phyloP scores from a whole-genome alignment of 2,888 invertebrate species.

The Opisthograptis luteolata region DNA sequence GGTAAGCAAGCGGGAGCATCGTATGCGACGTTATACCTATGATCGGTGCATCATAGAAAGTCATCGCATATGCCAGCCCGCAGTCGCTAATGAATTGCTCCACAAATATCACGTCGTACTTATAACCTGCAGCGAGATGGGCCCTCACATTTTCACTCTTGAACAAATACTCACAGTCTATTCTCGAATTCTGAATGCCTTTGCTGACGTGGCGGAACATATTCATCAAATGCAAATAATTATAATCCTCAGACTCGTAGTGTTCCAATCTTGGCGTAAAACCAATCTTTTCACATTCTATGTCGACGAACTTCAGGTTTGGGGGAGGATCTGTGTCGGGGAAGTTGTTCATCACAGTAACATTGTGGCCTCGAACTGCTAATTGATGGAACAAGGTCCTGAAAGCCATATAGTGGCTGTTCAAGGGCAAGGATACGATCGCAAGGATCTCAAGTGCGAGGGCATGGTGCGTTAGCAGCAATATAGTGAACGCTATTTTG shows the following conservation, averaged over 20 bases:
- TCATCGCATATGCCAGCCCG: conserved; percentile 64
- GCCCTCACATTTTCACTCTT: conserved; percentile 44
- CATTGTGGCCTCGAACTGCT: conserved; percentile 83
- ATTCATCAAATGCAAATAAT: conserved; percentile 44
- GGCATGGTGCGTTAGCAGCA: conserved; percentile 41
- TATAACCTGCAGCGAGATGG: conserved; percentile 46
- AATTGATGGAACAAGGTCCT: conserved; percentile 83
- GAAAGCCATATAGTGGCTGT: conserved; percentile 87
- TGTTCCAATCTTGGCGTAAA: conserved; percentile 33
- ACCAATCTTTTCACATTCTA: conserved; percentile 44
- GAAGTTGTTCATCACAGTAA: conserved; percentile 86
- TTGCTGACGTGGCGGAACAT: conserved; percentile 44
- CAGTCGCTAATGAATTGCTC: conserved; percentile 78
- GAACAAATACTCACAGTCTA: conserved; percentile 59
- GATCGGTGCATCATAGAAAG: conserved; percentile 70
- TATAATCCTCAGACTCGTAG: conserved; percentile 43
- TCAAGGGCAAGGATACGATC: conserved; percentile 84
- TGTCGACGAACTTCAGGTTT: conserved; percentile 83
- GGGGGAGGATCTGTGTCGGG: conserved; percentile 66
- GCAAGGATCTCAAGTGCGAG: conserved; percentile 74
- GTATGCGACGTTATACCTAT: conserved; percentile 81
- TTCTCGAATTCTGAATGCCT: conserved; percentile 16
- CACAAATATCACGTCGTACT: conserved; percentile 75
- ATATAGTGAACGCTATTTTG: conserved; percentile 4
- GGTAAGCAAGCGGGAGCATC: conserved; percentile 74